A percentile compares a stretch with the other conserved stretches of the same genome.
phyloP scores from a whole-genome alignment of 2,113 vertebrate genomes.

The Todiramphus saurophagus region DNA sequence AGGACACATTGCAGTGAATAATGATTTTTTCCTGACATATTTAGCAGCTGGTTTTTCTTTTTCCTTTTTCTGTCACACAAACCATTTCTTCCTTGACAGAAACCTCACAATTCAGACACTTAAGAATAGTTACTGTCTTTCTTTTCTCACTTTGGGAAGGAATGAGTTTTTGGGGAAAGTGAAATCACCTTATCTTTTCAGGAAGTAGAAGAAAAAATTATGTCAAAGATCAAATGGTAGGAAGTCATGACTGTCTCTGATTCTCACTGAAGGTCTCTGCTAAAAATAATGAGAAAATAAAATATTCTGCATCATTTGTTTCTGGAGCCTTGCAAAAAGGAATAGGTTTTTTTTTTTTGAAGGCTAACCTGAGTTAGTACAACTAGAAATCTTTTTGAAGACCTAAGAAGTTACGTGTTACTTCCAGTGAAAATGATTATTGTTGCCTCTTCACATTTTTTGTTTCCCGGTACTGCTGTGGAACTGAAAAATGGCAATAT shows the following conservation, averaged over 20 bases:
- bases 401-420: neutral
- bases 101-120: neutral
- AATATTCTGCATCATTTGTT: neutral
- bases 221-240: neutral
- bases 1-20: neutral
- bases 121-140: neutral
- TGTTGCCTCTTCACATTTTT: neutral
- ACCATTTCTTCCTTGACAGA: neutral
- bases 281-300: neutral
- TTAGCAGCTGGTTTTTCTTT: neutral
- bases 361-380: neutral
- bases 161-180: neutral
- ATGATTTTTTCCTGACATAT: neutral
- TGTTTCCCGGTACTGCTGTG: neutral
- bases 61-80: neutral
- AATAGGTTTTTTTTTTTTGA: neutral
- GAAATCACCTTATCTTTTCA: neutral
- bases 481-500: neutral
- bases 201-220: slow-evolving; percentile 24
- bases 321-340: neutral
- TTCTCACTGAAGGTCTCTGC: neutral
- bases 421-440: neutral
- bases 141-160: neutral
- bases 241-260: neutral
- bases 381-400: neutral